Evolutionary conservation across 30 jellyfish, hydroid and myxozoan genomes (phyloP), one percentile per base, ranked within the genome.

Genomic region (Nemopilema nomurai): DNA sequence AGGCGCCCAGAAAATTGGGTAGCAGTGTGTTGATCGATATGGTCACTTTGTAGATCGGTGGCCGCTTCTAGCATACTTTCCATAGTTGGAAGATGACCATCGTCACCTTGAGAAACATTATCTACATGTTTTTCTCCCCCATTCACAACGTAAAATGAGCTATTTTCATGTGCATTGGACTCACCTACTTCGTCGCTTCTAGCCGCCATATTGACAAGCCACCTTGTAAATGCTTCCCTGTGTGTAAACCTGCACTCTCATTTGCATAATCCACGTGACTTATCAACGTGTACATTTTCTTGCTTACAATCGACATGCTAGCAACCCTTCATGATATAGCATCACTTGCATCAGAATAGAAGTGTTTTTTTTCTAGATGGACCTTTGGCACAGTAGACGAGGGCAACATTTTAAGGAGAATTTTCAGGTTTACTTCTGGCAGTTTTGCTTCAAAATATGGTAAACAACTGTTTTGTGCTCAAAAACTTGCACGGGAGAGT

Each of bases 31-130:
- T 30, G 81, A 89, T 82, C 94, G 79, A 84, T 86, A 78, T 49
- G 95, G 81, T 77, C 96, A 49, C 89, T 52, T 81, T 95, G 99
- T 68, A 95, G 62, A 66, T 95, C 99, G 33, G 99, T 95, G 20
- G 99, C 99, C 57, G 82, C 99, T 76, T 95, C 90, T 18, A 95
- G 81, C 99, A 95, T 95, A 28, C 92, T 97, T 77, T 95, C 99
- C 97, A 95, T 81, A 19, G 97, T 76, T 51, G 97, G 97, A 72
- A 89, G 97, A 50, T 74, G 20, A 24, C 62, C 23, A 51, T 22
- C 57, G 53, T 71, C 76, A 26, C 50, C 84, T 51, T 69, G 82
- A 19, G 88, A 65, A 22, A 25, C 13, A 62, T 29, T 63, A n/a
- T 33, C 71, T 53, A 71, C 28, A 18, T 74, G 66, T 22, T 71